Evolutionary conservation across 2,797 vertebrate genomes (phyloP).

Genomic region (Oreochromis grahami): DNA sequence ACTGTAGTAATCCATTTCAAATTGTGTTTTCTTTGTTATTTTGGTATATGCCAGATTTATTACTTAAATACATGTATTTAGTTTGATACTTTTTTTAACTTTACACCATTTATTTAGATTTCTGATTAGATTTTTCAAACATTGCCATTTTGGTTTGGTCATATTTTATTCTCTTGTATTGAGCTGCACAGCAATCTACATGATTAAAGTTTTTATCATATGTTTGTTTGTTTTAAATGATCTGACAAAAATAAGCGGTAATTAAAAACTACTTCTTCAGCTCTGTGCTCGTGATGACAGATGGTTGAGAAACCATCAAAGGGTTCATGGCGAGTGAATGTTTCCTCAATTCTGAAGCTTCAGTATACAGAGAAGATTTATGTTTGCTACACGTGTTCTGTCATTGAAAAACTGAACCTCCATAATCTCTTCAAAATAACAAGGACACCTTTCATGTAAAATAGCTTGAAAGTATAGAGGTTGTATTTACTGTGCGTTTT

Average conservation of each 20-base stretch:
- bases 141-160: neutral
- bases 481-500: neutral
- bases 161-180: neutral
- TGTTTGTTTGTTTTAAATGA: neutral
- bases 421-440: neutral
- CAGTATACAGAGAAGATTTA: neutral
- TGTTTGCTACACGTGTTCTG: neutral
- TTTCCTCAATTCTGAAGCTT: neutral
- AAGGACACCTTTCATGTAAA: too few relatives aligned
- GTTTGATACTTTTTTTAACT: neutral
- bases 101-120: neutral
- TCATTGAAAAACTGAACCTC: neutral
- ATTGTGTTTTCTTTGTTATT: neutral
- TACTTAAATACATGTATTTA: neutral
- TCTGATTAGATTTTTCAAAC: neutral
- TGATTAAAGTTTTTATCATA: neutral
- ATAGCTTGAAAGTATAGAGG: neutral
- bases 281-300: neutral
- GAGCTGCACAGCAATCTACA: too few relatives aligned
- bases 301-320: neutral
- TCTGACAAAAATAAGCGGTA: neutral
- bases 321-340: neutral
- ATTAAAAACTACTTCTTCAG: neutral
- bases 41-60: neutral
- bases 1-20: neutral